phyloP scores from a whole-genome alignment of 2,797 vertebrate species.

The Coregonus sp. region DNA sequence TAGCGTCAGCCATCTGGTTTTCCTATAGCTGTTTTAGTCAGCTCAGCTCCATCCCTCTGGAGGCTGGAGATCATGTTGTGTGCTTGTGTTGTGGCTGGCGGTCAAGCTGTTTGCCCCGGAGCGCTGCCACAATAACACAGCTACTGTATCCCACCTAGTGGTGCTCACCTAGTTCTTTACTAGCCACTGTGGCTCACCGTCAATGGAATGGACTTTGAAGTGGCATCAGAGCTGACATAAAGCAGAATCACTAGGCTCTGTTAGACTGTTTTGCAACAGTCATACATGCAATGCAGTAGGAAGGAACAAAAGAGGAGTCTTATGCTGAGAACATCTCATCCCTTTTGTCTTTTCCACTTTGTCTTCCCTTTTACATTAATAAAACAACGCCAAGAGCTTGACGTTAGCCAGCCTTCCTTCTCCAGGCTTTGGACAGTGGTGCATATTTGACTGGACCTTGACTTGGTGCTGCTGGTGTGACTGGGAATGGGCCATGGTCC shows the following conservation, averaged over 20 bases:
- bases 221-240: not conserved
- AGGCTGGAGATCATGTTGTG: conserved; percentile 64
- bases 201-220: not conserved
- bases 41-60: conserved; percentile 59
- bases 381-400: conserved; percentile 7
- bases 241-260: not conserved
- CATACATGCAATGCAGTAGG: not conserved
- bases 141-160: conserved; percentile 44
- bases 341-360: not conserved
- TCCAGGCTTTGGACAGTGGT: conserved; percentile 4
- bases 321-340: not conserved
- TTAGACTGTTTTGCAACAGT: not conserved
- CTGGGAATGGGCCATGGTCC: not conserved
- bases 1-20: conserved; percentile 43
- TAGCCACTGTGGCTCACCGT: not conserved
- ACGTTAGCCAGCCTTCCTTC: conserved; percentile 40
- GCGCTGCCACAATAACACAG: conserved; percentile 41
- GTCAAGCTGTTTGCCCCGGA: conserved; percentile 50
- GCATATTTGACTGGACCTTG: conserved; percentile 7
- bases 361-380: conserved; percentile 8
- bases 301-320: not conserved
- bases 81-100: conserved; percentile 42
- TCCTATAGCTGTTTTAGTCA: conserved; percentile 69
- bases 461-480: conserved; percentile 16
- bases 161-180: conserved; percentile 9